phyloP scores from a whole-genome alignment of 2,797 vertebrate genomes.

The Mus minutoides region DNA sequence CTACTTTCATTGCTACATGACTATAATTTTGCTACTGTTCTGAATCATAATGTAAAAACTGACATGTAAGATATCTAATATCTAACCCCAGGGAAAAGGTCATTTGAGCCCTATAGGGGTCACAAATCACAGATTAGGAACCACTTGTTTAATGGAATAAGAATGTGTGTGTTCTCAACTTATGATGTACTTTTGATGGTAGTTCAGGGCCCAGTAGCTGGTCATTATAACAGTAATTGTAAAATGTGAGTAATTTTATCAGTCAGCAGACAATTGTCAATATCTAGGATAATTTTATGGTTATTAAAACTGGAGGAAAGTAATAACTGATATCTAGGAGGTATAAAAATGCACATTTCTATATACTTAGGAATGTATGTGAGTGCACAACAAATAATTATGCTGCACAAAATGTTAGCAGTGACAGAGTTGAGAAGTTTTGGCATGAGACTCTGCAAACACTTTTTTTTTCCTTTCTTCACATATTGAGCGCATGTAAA shows the following conservation, averaged over 20 bases:
- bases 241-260: background rate
- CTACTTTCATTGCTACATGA: background rate
- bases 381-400: background rate
- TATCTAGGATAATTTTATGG: background rate
- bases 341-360: background rate
- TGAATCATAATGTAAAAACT: background rate
- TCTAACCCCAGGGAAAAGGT: background rate
- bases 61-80: background rate
- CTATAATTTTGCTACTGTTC: background rate
- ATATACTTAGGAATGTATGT: background rate
- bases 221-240: background rate
- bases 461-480: background rate
- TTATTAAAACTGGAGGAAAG: background rate
- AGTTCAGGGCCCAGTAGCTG: background rate
- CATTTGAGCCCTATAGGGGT: background rate
- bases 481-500: background rate
- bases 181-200: background rate
- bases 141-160: background rate
- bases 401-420: background rate
- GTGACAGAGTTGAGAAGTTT: rapidly evolving
- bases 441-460: background rate
- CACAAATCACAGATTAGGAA: background rate
- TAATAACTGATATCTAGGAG: background rate
- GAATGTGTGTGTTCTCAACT: background rate
- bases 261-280: background rate